Evolutionary conservation across 2,113 vertebrate genomes (phyloP).

Genomic region (Heteronetta atricapilla): DNA sequence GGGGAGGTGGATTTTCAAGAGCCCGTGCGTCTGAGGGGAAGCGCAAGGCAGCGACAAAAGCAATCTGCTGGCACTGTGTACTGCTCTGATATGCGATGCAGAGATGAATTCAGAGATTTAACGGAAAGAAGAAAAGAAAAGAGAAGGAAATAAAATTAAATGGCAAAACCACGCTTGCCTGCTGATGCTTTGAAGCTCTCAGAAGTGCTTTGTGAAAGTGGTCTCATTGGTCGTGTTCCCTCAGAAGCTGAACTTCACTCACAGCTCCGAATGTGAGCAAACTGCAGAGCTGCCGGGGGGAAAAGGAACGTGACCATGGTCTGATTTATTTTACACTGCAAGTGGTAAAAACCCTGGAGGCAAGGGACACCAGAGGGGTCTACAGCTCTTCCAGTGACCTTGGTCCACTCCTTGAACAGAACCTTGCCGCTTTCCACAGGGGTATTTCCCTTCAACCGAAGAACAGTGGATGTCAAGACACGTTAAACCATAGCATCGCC

Average conservation of each 20-base stretch:
- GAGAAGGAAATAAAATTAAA: not conserved
- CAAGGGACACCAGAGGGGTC: not conserved
- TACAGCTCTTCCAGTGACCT: not conserved
- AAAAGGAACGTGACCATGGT: accelerated
- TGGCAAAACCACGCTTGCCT: not conserved
- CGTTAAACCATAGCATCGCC: not conserved
- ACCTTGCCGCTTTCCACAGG: not conserved
- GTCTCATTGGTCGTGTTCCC: accelerated
- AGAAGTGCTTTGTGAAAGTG: not conserved
- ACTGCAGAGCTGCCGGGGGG: not conserved
- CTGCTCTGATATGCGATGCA: not conserved
- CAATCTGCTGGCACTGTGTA: not conserved
- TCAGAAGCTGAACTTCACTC: not conserved
- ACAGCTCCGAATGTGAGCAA: not conserved
- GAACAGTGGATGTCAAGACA: not conserved
- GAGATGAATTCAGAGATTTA: not conserved
- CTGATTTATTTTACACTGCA: not conserved
- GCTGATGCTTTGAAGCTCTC: not conserved
- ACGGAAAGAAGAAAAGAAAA: not conserved
- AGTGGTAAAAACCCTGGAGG: not conserved
- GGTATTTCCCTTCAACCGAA: not conserved
- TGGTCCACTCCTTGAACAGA: not conserved
- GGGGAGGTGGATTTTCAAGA: not conserved
- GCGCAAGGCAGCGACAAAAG: not conserved
- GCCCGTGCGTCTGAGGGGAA: not conserved